Evolutionary conservation across 1,140 invertebrate species (phyloP), one percentile per base, ranked within the genome.

Genomic region (Adoxophyes honmai): DNA sequence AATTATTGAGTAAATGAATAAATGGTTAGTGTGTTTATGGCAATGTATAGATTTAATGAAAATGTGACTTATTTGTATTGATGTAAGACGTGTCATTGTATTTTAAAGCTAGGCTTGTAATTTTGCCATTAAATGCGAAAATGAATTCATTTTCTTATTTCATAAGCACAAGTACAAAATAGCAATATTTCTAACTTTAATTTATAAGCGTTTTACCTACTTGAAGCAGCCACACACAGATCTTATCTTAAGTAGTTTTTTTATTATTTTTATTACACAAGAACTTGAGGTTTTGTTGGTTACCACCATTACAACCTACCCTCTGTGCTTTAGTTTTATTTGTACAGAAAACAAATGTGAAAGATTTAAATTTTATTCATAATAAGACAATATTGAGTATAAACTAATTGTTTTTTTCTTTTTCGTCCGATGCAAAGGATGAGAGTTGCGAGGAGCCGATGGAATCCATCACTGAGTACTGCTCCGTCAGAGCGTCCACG

Each of bases 401-500:
- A 44, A 18, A 35, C n/a, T n/a, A 39, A 54, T 65, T 52, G 36
- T 56, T 64, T 62, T 28, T 64, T 59, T 37, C 59, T 57, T 36
- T 15, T 5, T 38, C 21, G 21, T 52, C 48, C 8, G 66, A 59
- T 14, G 71, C 70, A 15, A 59, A 63, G 0, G 37, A 42, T 8
- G 70, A 73, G 7, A 57, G 62, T 44, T 70, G 64, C 0, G 73
- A 79, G 4, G 55, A 57, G 1, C 57, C 64, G 1, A 52, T 14
- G 0, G 81, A 85, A 0, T 72, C 70, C 18, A 62, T 67, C 1
- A 15, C 54, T 1, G 70, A 81, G 21, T 57, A 59, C 16, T 64
- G 63, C 9, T 83, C 81, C 0, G 73, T 73, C 1, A 70, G 8
- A 13, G 64, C 68, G 13, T 86, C 82, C 15, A 73, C 16, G 13